Conservation (phyloP, 2,113 vertebrate species). For the Dasyprocta punctata region DNA sequence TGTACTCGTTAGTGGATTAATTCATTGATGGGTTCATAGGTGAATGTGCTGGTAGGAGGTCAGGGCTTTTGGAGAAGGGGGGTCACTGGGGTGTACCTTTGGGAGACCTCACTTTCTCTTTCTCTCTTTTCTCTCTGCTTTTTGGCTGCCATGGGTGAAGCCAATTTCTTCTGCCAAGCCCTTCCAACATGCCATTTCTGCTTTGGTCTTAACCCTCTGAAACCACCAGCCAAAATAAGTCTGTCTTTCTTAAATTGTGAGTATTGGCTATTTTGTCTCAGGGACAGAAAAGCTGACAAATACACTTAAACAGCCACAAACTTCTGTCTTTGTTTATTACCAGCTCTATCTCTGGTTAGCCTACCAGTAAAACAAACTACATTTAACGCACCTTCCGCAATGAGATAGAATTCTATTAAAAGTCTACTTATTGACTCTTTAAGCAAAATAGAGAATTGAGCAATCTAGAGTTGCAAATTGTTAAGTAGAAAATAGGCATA, state of each 20-base stretch:
- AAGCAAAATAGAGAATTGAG: not conserved
- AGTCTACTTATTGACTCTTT: not conserved
- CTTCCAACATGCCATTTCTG: not conserved
- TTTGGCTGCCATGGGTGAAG: not conserved
- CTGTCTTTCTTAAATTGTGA: not conserved
- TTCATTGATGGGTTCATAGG: not conserved
- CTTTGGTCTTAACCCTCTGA: not conserved
- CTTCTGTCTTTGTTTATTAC: not conserved
- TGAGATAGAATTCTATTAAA: constrained; percentile 40
- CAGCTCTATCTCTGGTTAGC: not conserved
- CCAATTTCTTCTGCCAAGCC: not conserved
- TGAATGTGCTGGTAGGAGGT: not conserved
- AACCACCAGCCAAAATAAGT: not conserved
- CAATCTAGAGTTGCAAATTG: not conserved
- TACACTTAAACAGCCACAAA: not conserved
- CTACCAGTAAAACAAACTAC: not conserved
- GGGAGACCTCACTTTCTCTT: not conserved
- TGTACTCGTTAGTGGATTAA: not conserved
- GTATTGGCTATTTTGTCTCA: not conserved
- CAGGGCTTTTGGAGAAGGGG: not conserved
- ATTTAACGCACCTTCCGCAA: not conserved
- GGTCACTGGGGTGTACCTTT: not conserved
- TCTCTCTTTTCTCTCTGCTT: not conserved
- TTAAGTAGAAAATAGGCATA: constrained; percentile 35
- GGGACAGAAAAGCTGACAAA: not conserved